A percentile compares a stretch with the other conserved stretches of the same genome.
These are phyloP conservation scores for Neogobius melanostomus DNA, from an alignment of 2,113 vertebrate genomes.

Conservation along the genomic window DNA sequence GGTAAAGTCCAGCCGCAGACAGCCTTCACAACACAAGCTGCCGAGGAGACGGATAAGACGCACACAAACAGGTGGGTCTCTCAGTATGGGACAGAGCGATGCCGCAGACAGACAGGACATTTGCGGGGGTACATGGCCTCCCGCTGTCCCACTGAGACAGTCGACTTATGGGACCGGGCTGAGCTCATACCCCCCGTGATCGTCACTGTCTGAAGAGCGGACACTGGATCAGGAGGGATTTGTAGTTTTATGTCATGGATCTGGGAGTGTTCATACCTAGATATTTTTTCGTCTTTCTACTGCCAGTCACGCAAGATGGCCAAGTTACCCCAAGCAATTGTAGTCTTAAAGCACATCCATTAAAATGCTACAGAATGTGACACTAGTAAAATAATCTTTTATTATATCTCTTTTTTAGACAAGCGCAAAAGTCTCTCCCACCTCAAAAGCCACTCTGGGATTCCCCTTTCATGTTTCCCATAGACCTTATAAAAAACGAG, in stretches of 20 bases:
- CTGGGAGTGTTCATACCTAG: constrained; percentile 52
- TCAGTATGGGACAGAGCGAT: constrained; percentile 28
- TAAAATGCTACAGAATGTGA: neutral
- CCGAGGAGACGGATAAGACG: constrained; percentile 26
- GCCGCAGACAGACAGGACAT: constrained; percentile 31
- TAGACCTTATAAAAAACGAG: too few relatives aligned
- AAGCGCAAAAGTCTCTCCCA: too few relatives aligned
- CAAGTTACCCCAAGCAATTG: constrained; percentile 37
- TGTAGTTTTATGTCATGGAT: constrained; percentile 34
- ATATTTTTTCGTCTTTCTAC: constrained; percentile 50
- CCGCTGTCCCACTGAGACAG: constrained; percentile 63
- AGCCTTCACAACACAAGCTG: constrained; percentile 45
- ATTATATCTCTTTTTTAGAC: too few relatives aligned
- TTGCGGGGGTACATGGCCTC: constrained; percentile 32
- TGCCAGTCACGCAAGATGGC: constrained; percentile 36
- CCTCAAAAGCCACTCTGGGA: too few relatives aligned
- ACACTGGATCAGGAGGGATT: constrained; percentile 63
- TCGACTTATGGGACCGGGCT: constrained; percentile 63
- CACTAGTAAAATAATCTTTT: too few relatives aligned
- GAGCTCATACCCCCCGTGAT: constrained; percentile 59
- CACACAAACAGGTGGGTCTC: constrained; percentile 20
- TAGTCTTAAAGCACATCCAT: constrained; percentile 10
- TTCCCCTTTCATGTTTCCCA: too few relatives aligned
- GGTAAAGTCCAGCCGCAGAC: constrained; percentile 28
- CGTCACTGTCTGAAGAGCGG: constrained; percentile 63